Percentiles rank a stretch among this genome's conserved stretches.
Evolutionary conservation across 2,113 vertebrate genomes (phyloP).

Genomic region (Anoura caudifer): DNA sequence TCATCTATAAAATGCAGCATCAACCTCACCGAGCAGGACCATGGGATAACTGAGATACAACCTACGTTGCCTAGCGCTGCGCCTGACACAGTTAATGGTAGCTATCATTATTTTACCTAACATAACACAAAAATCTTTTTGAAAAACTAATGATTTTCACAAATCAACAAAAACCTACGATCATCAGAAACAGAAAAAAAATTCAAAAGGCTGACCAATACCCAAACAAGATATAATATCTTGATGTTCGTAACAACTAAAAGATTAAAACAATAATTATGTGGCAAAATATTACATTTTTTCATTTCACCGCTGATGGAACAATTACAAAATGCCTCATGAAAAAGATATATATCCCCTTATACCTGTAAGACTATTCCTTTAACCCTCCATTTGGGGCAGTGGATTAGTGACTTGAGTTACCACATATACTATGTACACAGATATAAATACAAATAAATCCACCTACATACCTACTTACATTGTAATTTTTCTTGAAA

Average conservation of each 20-base stretch:
- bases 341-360: neutral
- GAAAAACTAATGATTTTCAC: constrained; percentile 22
- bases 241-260: neutral
- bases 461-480: neutral
- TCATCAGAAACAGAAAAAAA: neutral
- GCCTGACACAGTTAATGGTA: neutral
- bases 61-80: neutral
- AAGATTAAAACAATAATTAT: neutral
- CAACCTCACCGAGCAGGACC: neutral
- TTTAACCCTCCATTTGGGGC: neutral
- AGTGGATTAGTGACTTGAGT: neutral
- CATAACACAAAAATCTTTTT: neutral
- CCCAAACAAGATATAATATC: neutral
- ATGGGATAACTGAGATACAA: neutral
- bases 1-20: neutral
- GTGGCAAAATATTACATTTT: neutral
- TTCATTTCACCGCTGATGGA: neutral
- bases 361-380: neutral
- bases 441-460: neutral
- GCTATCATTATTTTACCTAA: constrained; percentile 18
- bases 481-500: constrained; percentile 10
- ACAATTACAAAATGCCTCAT: neutral
- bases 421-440: neutral
- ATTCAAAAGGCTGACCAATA: neutral
- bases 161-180: constrained; percentile 26